Percentiles rank a stretch among this genome's conserved stretches.
Evolutionary conservation across 2,113 vertebrate genomes (phyloP).

Genomic region (Phyllopteryx taeniolatus): DNA sequence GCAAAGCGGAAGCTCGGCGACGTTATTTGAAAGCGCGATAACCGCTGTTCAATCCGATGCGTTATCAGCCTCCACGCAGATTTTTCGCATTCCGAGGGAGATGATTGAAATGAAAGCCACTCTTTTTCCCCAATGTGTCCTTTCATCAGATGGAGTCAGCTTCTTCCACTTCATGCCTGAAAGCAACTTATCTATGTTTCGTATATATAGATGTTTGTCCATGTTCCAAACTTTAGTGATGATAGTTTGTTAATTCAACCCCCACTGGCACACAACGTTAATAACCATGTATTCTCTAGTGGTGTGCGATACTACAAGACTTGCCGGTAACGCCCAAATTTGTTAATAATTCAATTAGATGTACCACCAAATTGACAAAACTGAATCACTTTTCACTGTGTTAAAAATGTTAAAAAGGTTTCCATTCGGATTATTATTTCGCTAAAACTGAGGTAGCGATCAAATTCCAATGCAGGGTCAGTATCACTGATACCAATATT

Average conservation of each 20-base stretch:
- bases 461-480: no score
- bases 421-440: no score
- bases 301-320: no score
- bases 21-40: slow-evolving; percentile 26
- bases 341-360: no score
- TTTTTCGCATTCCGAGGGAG: slow-evolving; percentile 1
- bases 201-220: slow-evolving; percentile 39
- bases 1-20: slow-evolving; percentile 66
- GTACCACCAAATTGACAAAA: no score
- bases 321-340: no score
- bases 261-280: slow-evolving; percentile 14
- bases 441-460: no score
- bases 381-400: no score
- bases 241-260: not conserved
- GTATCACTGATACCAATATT: no score
- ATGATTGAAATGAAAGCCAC: not conserved
- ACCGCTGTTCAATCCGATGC: slow-evolving; percentile 10
- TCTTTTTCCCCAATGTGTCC: slow-evolving; percentile 17
- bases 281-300: no score
- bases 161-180: slow-evolving; percentile 14
- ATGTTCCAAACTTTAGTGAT: not conserved
- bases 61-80: slow-evolving; percentile 32
- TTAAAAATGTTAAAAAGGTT: no score
- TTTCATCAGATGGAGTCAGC: slow-evolving; percentile 10
- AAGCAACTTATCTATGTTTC: slow-evolving; percentile 30